Conservation (phyloP, 2,888 invertebrate genomes). For the Eulithis testata region DNA sequence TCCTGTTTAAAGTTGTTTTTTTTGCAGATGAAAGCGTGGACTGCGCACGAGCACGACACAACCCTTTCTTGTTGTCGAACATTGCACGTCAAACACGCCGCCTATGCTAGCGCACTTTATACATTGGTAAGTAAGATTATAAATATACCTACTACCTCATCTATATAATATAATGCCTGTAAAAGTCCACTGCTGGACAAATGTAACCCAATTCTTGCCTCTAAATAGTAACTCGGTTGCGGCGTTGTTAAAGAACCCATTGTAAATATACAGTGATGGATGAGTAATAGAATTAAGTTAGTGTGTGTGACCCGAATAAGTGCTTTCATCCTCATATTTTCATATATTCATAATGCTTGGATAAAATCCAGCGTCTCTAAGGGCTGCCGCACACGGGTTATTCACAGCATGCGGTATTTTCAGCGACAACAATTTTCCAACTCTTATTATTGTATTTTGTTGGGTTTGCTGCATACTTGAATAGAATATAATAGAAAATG, state of each 20-base stretch:
- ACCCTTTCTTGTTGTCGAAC: constrained; percentile 85
- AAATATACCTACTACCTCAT: no score
- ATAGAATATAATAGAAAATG: no score
- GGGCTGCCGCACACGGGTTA: no score
- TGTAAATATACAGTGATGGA: neutral
- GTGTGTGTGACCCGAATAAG: neutral
- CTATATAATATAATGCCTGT: no score
- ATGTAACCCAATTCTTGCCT: no score
- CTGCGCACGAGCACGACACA: constrained; percentile 77
- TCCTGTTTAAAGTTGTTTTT: neutral
- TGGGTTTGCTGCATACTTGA: no score
- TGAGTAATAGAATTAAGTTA: neutral
- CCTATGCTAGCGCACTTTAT: constrained; percentile 89
- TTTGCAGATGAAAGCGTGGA: constrained; percentile 80
- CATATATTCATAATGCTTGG: neutral
- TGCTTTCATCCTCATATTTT: neutral
- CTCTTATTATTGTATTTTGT: no score
- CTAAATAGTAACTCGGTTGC: no score
- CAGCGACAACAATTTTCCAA: no score
- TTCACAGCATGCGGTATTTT: no score
- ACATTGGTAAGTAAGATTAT: constrained; percentile 85
- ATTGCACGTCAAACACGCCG: constrained; percentile 89
- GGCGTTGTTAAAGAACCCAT: neutral
- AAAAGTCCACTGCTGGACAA: no score
- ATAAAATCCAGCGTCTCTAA: neutral